Evolutionary conservation across 2,888 invertebrate genomes (phyloP).

Genomic region (Ornithoptera alexandrae): DNA sequence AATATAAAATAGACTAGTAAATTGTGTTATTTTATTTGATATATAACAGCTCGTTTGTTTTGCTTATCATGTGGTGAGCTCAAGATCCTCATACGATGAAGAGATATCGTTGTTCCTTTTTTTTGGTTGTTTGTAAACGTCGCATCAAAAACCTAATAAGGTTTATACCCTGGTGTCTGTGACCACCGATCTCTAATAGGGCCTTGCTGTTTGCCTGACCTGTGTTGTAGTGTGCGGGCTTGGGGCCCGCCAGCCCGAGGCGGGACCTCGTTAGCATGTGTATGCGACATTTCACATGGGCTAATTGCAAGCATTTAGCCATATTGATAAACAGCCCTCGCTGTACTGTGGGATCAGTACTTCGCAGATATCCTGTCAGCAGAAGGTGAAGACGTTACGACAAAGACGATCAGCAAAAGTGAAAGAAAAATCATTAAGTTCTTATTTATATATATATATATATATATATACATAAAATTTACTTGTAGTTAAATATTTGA

Average conservation of each 20-base stretch:
- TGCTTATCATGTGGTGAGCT: too few species aligned
- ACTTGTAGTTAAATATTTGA: too few species aligned
- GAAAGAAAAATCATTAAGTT: background rate
- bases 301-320: constrained; percentile 78
- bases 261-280: constrained; percentile 76
- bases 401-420: background rate
- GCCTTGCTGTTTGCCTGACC: constrained; percentile 28
- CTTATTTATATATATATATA: too few species aligned
- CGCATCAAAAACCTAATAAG: constrained; percentile 23
- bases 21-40: too few species aligned
- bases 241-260: constrained; percentile 50
- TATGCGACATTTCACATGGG: constrained; percentile 77
- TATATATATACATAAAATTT: too few species aligned
- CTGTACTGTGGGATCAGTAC: constrained; percentile 54
- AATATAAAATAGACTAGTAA: too few species aligned
- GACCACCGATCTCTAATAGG: constrained; percentile 27
- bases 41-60: too few species aligned
- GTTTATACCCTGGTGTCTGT: constrained; percentile 26
- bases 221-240: constrained; percentile 39
- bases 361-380: constrained; percentile 41
- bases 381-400: background rate
- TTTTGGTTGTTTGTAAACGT: constrained; percentile 7
- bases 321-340: constrained; percentile 72
- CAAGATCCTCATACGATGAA: background rate
- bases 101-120: background rate